Conservation (phyloP, 2,797 vertebrate genomes). For the Tympanoctomys barrerae region DNA sequence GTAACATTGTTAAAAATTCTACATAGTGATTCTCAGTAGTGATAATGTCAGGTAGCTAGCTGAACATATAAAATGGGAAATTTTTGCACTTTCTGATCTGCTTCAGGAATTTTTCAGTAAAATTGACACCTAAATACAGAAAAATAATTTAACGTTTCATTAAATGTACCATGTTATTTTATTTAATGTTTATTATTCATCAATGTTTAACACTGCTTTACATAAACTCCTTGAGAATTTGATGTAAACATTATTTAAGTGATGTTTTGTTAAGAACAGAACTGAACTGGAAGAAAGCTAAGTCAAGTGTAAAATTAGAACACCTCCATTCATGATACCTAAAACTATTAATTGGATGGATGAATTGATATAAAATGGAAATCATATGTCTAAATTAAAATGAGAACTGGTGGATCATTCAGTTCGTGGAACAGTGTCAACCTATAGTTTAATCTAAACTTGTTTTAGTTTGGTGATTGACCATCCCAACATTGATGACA, state of each 20-base stretch:
- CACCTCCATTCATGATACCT: not conserved
- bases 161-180: not conserved
- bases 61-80: not conserved
- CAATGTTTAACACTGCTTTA: not conserved
- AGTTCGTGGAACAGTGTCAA: constrained; percentile 5
- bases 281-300: not conserved
- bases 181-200: too few relatives aligned
- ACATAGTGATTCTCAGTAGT: constrained; percentile 6
- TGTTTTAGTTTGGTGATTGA: constrained; percentile 39
- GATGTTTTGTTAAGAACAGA: not conserved
- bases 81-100: not conserved
- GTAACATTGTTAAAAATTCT: constrained; percentile 17
- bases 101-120: not conserved
- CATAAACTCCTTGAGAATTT: constrained; percentile 31
- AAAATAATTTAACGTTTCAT: constrained; percentile 31
- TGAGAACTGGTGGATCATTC: not conserved
- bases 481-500: not conserved
- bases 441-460: not conserved
- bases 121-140: not conserved
- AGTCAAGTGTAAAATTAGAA: not conserved
- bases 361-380: not conserved
- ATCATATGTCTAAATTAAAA: not conserved
- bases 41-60: not conserved
- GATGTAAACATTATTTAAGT: constrained; percentile 23
- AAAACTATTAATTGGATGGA: not conserved